Evolutionary conservation across 2,888 invertebrate species (phyloP), one percentile per base, ranked within the genome.

Genomic region (Ditylenchus weischeri): DNA sequence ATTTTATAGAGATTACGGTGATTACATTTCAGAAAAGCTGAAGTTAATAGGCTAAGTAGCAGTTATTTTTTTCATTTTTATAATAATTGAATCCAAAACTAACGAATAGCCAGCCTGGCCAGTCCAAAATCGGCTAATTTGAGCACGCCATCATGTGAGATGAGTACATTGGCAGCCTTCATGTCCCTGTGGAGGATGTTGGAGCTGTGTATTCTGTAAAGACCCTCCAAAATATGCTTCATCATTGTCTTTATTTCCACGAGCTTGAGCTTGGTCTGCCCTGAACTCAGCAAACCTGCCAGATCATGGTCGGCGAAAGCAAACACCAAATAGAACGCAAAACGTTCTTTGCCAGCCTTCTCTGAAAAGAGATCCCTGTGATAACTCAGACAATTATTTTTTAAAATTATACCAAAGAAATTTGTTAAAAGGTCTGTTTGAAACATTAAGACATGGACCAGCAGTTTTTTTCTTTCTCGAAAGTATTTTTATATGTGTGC

Each of bases 271-370:
- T 93, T 93, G 0, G 98, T 93, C 84, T 92, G 91, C 19, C 90
- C n/a, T 10, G 65, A 63, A 47, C 68, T 64, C 11, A 98, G 84
- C 51, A 98, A 86, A 0, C 96, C 98, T 8, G 96, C 96, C 74
- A 98, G 87, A 86, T 98, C 98, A 81, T 98, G 96, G 83, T 98
- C 96, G 84, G 94, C 95, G 83, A 96, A 98, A 79, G 98, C 95
- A 84, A 98, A 98, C 5, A 98, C 92, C 70, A 98, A 86, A 83
- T 93, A 98, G 84, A 93, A 93, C 0, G 92, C 92, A 7, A 91
- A 90, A 72, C 90, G 68, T 29, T 64, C 66, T 43, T 57, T 60
- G 19, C 57, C 50, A 43, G 57, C 60, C 23, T 61, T 65, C 47
- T 64, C 69, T 68, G 38, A 47, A 66, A 64, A n/a, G 19, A 66